phyloP scores from a whole-genome alignment of 2,888 invertebrate genomes.

The Dasysyrphus tricinctus region DNA sequence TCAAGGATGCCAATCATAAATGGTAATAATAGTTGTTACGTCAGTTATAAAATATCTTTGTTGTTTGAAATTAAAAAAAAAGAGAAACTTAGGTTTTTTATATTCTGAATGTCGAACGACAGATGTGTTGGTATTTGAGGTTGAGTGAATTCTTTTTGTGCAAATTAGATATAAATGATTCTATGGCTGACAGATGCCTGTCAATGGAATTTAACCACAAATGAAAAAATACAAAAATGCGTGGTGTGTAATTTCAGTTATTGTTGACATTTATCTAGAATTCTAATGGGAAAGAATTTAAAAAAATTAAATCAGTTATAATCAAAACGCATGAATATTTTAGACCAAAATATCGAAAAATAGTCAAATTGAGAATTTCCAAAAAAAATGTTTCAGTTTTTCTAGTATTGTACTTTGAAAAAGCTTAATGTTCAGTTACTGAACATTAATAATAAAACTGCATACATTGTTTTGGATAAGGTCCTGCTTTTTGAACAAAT shows the following conservation, averaged over 20 bases:
- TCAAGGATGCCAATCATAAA: conserved; percentile 56
- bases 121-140: conserved; percentile 60
- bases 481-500: too few species aligned
- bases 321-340: too few species aligned
- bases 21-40: conserved; percentile 30
- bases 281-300: too few species aligned
- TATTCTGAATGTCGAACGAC: conserved; percentile 45
- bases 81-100: background rate
- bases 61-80: background rate
- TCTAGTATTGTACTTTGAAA: too few species aligned
- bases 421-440: too few species aligned
- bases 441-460: too few species aligned
- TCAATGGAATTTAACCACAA: conserved; percentile 10
- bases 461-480: too few species aligned
- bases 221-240: too few species aligned
- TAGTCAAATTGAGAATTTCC: too few species aligned
- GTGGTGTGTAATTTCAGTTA: background rate
- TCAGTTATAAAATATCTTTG: background rate
- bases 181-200: conserved; percentile 15
- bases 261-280: background rate
- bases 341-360: too few species aligned
- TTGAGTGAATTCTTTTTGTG: conserved; percentile 30
- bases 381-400: too few species aligned
- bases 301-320: too few species aligned
- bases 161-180: conserved; percentile 27